Conservation (phyloP, 2,888 invertebrate species). For the Drosophila lacicola region DNA sequence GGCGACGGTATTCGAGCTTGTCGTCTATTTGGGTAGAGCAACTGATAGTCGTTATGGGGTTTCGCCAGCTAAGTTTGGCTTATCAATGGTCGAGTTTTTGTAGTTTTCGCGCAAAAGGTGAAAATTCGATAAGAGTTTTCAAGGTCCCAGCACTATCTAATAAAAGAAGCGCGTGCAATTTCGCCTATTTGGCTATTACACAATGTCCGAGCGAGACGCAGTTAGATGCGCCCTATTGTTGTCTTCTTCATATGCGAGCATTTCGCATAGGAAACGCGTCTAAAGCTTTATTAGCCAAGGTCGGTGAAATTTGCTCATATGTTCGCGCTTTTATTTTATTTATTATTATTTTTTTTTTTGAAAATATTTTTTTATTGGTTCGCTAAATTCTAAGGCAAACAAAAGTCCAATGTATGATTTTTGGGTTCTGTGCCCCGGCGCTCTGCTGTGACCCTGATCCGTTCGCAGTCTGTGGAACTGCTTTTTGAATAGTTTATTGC, state of each 20-base stretch:
- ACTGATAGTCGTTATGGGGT: not conserved
- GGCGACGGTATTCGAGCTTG: not conserved
- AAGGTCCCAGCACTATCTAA: constrained; percentile 62
- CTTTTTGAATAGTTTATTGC: not conserved
- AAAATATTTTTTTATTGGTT: constrained; percentile 4
- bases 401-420: constrained; percentile 9
- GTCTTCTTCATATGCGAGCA: not conserved
- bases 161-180: constrained; percentile 51
- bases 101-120: constrained; percentile 80
- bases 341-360: constrained; percentile 6
- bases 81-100: constrained; percentile 38
- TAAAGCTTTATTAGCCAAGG: constrained; percentile 70
- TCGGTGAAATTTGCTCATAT: constrained; percentile 49
- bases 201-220: constrained; percentile 28
- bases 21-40: constrained; percentile 18
- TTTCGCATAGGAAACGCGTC: constrained; percentile 18
- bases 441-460: constrained; percentile 46
- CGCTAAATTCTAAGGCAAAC: constrained; percentile 51
- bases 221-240: not conserved
- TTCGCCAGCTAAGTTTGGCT: constrained; percentile 19
- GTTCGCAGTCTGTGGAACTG: constrained; percentile 38
- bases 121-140: constrained; percentile 82
- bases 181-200: constrained; percentile 35
- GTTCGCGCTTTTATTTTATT: constrained; percentile 10
- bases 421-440: not conserved